Conservation (phyloP, 2,113 vertebrate species). For the Panurus biarmicus region DNA sequence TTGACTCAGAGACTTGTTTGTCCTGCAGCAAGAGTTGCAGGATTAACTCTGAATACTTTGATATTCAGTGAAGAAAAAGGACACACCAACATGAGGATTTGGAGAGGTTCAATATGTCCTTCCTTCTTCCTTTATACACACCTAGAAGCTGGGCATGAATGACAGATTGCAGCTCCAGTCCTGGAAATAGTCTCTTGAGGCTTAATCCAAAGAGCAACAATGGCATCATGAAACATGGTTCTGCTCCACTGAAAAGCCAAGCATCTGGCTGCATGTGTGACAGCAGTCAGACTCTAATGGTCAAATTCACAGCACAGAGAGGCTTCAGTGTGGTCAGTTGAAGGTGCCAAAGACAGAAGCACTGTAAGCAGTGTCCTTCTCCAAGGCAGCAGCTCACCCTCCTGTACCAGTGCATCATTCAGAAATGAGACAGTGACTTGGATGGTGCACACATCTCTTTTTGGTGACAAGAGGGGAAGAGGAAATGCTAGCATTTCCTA, state of each 20-base stretch:
- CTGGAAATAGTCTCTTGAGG: background rate
- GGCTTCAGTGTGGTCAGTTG: background rate
- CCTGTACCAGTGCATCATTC: background rate
- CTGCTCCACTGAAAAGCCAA: background rate
- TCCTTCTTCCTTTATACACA: background rate
- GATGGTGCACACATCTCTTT: background rate
- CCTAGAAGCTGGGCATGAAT: background rate
- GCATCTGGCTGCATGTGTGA: background rate
- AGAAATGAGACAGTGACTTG: background rate
- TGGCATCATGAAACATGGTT: background rate
- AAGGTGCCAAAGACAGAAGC: background rate
- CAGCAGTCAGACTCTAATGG: background rate
- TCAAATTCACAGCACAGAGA: background rate
- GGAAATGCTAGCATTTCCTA: background rate
- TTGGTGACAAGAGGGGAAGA: background rate
- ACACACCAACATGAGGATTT: background rate
- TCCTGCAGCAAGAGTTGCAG: conserved; percentile 25
- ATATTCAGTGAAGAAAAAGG: background rate
- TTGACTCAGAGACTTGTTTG: conserved; percentile 14
- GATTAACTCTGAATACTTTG: conserved; percentile 27
- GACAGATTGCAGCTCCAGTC: background rate
- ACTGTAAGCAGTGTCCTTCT: background rate
- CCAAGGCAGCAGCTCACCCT: background rate
- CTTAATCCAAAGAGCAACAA: background rate
- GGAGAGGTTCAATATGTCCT: background rate